phyloP scores from a whole-genome alignment of 2,888 invertebrate genomes.

The Bedellia somnulentella region DNA sequence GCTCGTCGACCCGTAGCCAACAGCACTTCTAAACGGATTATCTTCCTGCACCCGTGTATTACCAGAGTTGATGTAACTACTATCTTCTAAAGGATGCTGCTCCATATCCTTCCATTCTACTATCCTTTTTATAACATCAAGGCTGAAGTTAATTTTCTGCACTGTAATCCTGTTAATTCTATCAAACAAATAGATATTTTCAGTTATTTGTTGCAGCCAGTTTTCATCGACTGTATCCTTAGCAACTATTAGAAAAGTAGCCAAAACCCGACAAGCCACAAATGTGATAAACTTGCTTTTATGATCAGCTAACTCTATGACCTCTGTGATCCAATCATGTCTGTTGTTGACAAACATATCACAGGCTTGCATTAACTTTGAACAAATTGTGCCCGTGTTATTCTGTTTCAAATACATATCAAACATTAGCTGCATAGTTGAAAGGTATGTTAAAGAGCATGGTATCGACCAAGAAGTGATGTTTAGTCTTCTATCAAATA shows the following conservation, averaged over 20 bases:
- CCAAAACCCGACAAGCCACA: conserved; percentile 76
- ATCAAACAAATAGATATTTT: conserved; percentile 69
- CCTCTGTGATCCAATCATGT: conserved; percentile 81
- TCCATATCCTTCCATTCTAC: conserved; percentile 87
- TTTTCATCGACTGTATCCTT: conserved; percentile 79
- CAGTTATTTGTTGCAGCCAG: conserved; percentile 77
- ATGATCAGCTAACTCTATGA: conserved; percentile 77
- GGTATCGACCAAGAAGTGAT: conserved; percentile 50
- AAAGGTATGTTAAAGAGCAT: conserved; percentile 73
- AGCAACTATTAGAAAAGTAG: conserved; percentile 81
- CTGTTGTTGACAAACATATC: conserved; percentile 79
- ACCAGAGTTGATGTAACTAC: conserved; percentile 42
- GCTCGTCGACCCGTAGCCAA: conserved; percentile 26
- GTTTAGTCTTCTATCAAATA: conserved; percentile 67
- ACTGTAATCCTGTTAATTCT: conserved; percentile 67
- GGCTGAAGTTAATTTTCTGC: conserved; percentile 78
- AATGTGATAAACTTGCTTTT: conserved; percentile 80
- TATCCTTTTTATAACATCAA: conserved; percentile 83
- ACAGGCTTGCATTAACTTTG: conserved; percentile 77
- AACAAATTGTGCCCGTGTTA: conserved; percentile 78
- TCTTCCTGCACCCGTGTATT: conserved; percentile 39
- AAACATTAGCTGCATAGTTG: conserved; percentile 80
- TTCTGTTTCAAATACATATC: conserved; percentile 86
- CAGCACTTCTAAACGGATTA: conserved; percentile 40
- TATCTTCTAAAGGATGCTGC: conserved; percentile 78